Conservation (phyloP, 2,888 invertebrate genomes). For the Drosophila atripex region DNA sequence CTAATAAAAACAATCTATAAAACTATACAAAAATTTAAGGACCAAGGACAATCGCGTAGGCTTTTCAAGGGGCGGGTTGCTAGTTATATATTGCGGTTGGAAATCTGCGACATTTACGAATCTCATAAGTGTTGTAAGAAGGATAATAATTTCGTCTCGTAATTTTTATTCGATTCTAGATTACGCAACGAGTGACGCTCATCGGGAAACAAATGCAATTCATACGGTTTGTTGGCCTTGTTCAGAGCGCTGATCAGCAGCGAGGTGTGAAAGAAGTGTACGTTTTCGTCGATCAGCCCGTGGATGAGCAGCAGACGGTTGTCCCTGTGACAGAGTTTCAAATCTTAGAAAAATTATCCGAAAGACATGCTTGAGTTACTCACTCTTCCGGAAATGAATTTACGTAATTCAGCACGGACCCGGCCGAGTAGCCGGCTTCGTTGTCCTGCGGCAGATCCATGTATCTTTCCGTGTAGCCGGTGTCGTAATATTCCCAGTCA, state of each 20-base stretch:
- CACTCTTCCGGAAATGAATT: conserved; percentile 96
- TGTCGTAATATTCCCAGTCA: conserved; percentile 98
- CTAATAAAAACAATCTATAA: conserved; percentile 34
- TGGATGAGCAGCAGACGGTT: conserved; percentile 97
- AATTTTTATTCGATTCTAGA: conserved; percentile 97
- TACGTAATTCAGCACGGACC: conserved; percentile 93
- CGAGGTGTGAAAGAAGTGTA: conserved; percentile 98
- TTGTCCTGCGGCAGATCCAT: conserved; percentile 94
- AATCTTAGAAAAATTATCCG: neutral
- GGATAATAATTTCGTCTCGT: conserved; percentile 96
- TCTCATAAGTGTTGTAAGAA: conserved; percentile 93
- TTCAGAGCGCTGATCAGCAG: conserved; percentile 95
- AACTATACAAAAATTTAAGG: conserved; percentile 38
- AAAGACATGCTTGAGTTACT: conserved; percentile 81
- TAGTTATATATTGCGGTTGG: conserved; percentile 9
- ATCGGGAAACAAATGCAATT: conserved; percentile 97
- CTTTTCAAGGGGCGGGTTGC: conserved; percentile 11
- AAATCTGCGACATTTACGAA: conserved; percentile 56
- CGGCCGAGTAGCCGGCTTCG: conserved; percentile 90
- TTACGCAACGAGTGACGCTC: conserved; percentile 98
- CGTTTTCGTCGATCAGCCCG: conserved; percentile 99
- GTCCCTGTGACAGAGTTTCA: conserved; percentile 85
- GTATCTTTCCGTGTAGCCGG: conserved; percentile 99
- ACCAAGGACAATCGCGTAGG: conserved; percentile 30
- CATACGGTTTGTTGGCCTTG: conserved; percentile 97